Conservation (phyloP, 2,888 invertebrate species). For the Carcina quercana region DNA sequence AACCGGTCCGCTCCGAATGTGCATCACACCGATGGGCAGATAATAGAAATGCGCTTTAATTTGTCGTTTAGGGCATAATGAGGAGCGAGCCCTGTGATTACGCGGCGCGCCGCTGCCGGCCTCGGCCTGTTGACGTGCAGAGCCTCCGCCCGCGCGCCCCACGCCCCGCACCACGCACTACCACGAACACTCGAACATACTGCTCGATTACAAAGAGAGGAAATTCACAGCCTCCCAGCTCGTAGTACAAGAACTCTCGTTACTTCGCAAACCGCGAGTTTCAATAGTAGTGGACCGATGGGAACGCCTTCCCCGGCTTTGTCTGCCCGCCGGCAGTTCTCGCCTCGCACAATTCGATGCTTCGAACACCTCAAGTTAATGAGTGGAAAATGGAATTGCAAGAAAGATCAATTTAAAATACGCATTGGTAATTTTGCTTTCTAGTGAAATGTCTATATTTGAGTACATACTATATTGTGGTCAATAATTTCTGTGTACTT, state of each 20-base stretch:
- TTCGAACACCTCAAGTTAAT: conserved; percentile 42
- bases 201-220: conserved; percentile 21
- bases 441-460: too few species aligned
- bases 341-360: conserved; percentile 38
- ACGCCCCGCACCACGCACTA: conserved; percentile 23
- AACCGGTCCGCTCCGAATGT: conserved; percentile 46
- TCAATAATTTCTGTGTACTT: too few species aligned
- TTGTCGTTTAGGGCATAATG: conserved; percentile 75
- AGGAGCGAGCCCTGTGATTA: conserved; percentile 75
- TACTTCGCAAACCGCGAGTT: conserved; percentile 18
- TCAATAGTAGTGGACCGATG: conserved; percentile 37
- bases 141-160: conserved; percentile 46
- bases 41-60: conserved; percentile 74
- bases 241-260: too few species aligned
- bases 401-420: conserved; percentile 20
- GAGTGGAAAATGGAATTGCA: conserved; percentile 39
- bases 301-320: conserved; percentile 39
- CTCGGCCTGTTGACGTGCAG: conserved; percentile 70
- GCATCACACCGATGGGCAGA: conserved; percentile 61
- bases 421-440: too few species aligned
- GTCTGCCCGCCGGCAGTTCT: conserved; percentile 48
- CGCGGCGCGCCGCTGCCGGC: conserved; percentile 62
- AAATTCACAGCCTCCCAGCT: neutral
- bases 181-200: conserved; percentile 38
- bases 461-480: too few species aligned